Evolutionary conservation across 53 echinoderm and acorn worm species (phyloP).

Genomic region (Temnopleurus reevesii): DNA sequence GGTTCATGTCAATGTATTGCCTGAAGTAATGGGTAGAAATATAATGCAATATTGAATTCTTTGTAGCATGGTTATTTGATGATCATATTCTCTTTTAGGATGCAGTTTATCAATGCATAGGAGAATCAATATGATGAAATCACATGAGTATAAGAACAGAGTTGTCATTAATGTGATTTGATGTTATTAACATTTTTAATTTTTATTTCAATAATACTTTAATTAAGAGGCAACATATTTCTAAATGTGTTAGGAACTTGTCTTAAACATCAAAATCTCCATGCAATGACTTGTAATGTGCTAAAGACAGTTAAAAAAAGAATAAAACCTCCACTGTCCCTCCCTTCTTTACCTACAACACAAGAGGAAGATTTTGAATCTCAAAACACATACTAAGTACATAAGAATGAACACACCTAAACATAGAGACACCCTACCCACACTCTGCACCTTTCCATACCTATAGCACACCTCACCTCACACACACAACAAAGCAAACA

Average conservation of each 20-base stretch:
- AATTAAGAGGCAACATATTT: too few relatives aligned
- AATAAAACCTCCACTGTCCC: too few relatives aligned
- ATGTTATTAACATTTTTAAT: too few relatives aligned
- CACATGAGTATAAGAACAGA: too few relatives aligned
- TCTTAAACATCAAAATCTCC: too few relatives aligned
- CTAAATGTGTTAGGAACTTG: too few relatives aligned
- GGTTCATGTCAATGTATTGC: not conserved
- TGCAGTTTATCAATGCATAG: not conserved
- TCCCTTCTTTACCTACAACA: too few relatives aligned
- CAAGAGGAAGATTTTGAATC: too few relatives aligned
- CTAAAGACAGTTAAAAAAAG: too few relatives aligned
- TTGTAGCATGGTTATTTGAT: not conserved
- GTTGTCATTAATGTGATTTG: too few relatives aligned
- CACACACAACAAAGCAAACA: conserved; percentile 2
- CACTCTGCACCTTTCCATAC: not conserved
- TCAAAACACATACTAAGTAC: not conserved
- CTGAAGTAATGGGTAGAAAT: not conserved
- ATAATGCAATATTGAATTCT: not conserved
- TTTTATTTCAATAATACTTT: too few relatives aligned
- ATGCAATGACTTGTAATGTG: too few relatives aligned
- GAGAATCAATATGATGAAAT: not conserved
- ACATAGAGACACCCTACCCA: not conserved
- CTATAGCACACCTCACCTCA: not conserved
- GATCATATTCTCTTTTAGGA: not conserved
- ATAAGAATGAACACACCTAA: not conserved